Percentiles rank a stretch among this genome's conserved stretches.
These are phyloP conservation scores for Coelopa pilipes DNA, from an alignment of 2,888 invertebrate species.

Conservation along the genomic window DNA sequence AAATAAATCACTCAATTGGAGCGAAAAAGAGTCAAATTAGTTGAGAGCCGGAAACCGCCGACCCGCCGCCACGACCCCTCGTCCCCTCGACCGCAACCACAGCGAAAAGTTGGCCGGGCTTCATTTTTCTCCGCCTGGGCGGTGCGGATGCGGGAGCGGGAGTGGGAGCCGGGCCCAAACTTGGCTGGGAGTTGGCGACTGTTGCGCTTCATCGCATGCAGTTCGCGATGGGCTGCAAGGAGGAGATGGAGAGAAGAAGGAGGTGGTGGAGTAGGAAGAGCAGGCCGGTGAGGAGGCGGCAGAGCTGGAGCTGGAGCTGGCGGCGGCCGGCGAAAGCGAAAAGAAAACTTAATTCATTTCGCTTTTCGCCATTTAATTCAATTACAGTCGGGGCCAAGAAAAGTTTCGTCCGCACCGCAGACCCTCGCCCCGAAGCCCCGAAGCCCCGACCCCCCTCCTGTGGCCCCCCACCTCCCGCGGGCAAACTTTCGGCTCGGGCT, in stretches of 20 bases:
- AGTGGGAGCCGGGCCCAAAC: conserved; percentile 29
- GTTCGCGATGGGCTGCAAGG: not conserved
- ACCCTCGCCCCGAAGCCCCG: not conserved
- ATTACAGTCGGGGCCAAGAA: conserved; percentile 53
- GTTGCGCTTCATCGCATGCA: conserved; percentile 33
- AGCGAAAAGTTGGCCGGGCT: conserved; percentile 18
- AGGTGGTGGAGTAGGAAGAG: no score
- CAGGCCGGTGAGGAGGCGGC: not conserved
- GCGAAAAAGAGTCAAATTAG: conserved; percentile 57
- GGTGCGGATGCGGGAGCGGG: no score
- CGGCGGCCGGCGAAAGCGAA: conserved; percentile 47
- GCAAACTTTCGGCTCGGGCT: not conserved
- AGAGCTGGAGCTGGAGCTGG: not conserved
- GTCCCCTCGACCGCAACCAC: not conserved
- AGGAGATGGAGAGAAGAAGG: no score
- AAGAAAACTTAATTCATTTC: conserved; percentile 64
- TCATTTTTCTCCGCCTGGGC: not conserved
- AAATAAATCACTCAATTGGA: conserved; percentile 65
- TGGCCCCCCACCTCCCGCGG: no score
- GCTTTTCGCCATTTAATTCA: conserved; percentile 66
- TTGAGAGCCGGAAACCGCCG: conserved; percentile 39
- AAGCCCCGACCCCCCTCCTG: not conserved
- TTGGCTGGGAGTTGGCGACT: not conserved
- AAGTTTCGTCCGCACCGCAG: conserved; percentile 48
- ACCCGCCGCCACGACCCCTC: not conserved